Base-by-base conservation (phyloP, 2,797 vertebrate genomes). In the Choloepus didactylus region DNA sequence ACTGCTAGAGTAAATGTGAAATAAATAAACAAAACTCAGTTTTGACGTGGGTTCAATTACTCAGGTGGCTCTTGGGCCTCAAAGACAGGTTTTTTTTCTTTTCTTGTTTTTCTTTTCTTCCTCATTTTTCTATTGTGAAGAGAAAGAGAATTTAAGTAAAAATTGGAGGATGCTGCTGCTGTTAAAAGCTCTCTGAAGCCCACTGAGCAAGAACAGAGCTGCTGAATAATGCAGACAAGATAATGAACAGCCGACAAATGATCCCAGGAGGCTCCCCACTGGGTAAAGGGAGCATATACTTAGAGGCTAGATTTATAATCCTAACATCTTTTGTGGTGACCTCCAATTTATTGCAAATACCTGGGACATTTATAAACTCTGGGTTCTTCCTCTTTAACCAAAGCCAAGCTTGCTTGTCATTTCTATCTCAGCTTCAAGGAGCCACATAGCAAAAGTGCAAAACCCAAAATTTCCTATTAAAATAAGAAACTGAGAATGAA, bases 261-360 rank as follows among this genome's bases (percentile, higher is more conserved):
- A 98, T 98, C 98, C 98, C 98, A 98, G 95, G 98, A 88, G 89
- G 77, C 91, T 93, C 87, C 98, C 97, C 84, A 95, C 98, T 98
- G 98, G 96, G 98, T 98, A 98, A 95, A 98, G 96, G 95, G 97
- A 98, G 98, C 98, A 91, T 98, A 96, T 98, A 97, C 98, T 98
- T 98, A 97, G 97, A 97, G 62, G 88, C 95, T 98, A 99, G 98
- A 99, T 99, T 99, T 99, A 99, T 98, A 98, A 98, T 98, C 98
- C 97, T 98, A 98, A 94, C 98, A 97, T 98, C 97, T 98, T 98
- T 98, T 98, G 95, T 96, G 97, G 85, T 98, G 99, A 99, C 99
- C 99, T 98, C 98, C 98, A 98, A 97, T 99, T 99, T 98, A 98
- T 97, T 98, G 97, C 97, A 98, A 98, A 98, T 98, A 98, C 95